Base-by-base conservation (phyloP, 2,888 invertebrate species). In the Drosophila barbarae region DNA sequence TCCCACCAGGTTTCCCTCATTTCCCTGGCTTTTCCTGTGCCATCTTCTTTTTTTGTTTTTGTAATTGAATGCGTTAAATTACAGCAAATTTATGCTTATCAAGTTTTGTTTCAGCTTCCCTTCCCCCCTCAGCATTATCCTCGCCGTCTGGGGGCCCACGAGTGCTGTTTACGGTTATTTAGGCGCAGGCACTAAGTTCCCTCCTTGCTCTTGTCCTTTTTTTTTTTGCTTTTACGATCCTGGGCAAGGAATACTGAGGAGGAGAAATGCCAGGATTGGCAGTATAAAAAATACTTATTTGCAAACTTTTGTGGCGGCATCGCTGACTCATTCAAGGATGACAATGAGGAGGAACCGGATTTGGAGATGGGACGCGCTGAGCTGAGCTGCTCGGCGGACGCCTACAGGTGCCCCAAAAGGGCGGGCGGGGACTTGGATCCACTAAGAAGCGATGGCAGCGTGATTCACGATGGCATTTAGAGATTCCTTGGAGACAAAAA, bases 51-150 rank as follows among this genome's bases (percentile, higher is more conserved):
- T 57, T 65, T 65, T 59, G 46, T 54, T 30, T 56, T 53, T 60
- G 83, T 82, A 78, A 78, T 78, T 78, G 83, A 78, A 78, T 77
- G 80, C 78, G 66, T 83, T 83, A 83, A 83, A 77, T 79, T 83
- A 83, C 83, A 80, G 63, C 73, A 69, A 79, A 83, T 83, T 80
- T 83, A 79, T 79, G 83, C 77, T 77, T 83, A 79, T 83, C 80
- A 83, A 83, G 75, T 80, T 79, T 75, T 72, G 67, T 68, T 69
- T 60, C 51, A 72, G 50, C 64, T 58, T 58, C 39, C 38, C 35
- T 28, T 2, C 10, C 41, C 35, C 35, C 32, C 3, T 10, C 10
- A 18, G 36, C 13, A 38, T 21, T 32, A 47, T 47, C 46, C 46
- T 21, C 32, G 18, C 10, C 47, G 9, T 15, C 44, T 74, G 47